A percentile compares a stretch with the other conserved stretches of the same genome.
Conservation (phyloP, 2,888 invertebrate genomes). For the Eupeodes luniger region DNA sequence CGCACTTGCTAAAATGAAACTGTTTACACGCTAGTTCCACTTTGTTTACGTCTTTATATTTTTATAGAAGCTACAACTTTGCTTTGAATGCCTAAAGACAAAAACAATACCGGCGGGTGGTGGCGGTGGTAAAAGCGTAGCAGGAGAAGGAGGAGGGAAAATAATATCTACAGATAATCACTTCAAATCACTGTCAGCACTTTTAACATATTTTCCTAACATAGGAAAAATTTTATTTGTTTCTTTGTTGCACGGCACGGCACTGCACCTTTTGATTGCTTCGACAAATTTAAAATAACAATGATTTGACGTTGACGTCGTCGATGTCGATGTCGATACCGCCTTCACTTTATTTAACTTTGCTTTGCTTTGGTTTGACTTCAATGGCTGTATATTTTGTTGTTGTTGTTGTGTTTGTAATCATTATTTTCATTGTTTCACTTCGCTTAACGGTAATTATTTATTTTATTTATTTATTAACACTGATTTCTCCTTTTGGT, state of each 20-base stretch:
- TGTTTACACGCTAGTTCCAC: constrained; percentile 67
- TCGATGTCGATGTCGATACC: background rate
- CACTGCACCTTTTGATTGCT: constrained; percentile 57
- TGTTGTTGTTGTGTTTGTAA: background rate
- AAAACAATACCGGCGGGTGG: constrained; percentile 5
- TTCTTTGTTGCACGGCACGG: constrained; percentile 1
- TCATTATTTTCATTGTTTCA: constrained; percentile 30
- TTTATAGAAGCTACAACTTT: background rate
- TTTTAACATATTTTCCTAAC: background rate
- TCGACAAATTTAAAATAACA: constrained; percentile 38
- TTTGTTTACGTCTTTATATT: constrained; percentile 58
- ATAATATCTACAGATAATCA: constrained; percentile 25
- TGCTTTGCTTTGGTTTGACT: background rate
- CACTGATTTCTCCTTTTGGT: constrained; percentile 56
- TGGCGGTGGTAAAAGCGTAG: background rate
- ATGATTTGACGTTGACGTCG: background rate
- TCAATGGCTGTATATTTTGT: constrained; percentile 47
- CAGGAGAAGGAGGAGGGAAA: background rate
- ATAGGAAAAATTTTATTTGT: constrained; percentile 12
- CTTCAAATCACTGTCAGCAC: constrained; percentile 65
- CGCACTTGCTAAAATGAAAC: constrained; percentile 41
- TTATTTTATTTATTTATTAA: constrained; percentile 12
- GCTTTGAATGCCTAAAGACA: constrained; percentile 4
- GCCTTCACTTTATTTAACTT: background rate
- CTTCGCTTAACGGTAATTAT: constrained; percentile 47